Evolutionary conservation across 1,140 invertebrate species (phyloP), one percentile per base, ranked within the genome.

Genomic region (Rhynchophorus ferrugineus): DNA sequence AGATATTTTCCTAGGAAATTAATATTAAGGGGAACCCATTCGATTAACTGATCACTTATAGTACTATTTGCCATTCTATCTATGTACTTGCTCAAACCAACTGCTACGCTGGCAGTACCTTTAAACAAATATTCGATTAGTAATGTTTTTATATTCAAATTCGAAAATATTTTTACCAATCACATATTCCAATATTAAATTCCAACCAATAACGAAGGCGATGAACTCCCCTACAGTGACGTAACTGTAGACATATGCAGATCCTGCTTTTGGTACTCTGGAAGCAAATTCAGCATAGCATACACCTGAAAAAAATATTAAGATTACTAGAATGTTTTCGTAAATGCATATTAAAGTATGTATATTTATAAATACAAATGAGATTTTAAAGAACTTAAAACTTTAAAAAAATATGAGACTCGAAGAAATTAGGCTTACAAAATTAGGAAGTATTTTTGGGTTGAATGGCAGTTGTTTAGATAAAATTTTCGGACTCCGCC

Each of bases 221-320:
- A 73, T 81, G 72, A 82, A 83, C 69, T 93, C 89, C 3, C 89
- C 90, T 3, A 92, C 84, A 57, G 84, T 91, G 14, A 61, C 49
- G 72, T 93, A 94, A 63, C 85, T 91, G 73, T 91, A 93, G 3
- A 89, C 79, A 69, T 93, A 93, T 0, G 89, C 88, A 1, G 87
- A 90, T 1, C 90, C 90, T 0, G 89, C 83, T 66, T 83, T 83
- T 0, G 90, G 89, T 1, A 91, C 86, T 54, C 89, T 72, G 0
- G 88, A 80, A 1, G 86, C 89, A 69, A 95, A 93, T 72, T 94
- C 91, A 0, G 90, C 89, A 71, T 87, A 88, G 61, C 84, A 88
- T n/a, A 88, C 68, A 34, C 84, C 85, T 86, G 62, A 56, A 61
- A 79, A 65, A 19, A 54, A 19, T n/a, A n/a, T n/a, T n/a, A n/a